Percentiles rank a stretch among this genome's conserved stretches.
phyloP scores from a whole-genome alignment of 2,797 vertebrate species.

The Oreonectes daqikongensis region DNA sequence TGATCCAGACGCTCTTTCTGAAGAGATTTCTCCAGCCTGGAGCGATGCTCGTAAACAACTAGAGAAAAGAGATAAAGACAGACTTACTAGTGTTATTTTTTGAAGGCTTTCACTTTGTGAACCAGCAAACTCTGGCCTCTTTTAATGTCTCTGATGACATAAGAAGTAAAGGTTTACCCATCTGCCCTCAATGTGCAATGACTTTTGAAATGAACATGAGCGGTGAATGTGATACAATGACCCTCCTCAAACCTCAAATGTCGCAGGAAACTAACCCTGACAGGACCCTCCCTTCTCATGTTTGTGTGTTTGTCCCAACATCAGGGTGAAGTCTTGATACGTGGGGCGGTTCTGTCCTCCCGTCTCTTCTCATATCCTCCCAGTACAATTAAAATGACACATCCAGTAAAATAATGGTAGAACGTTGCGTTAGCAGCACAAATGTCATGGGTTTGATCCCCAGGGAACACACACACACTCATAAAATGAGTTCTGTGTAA shows the following conservation, averaged over 20 bases:
- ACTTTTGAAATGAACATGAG: conserved; percentile 38
- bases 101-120: neutral
- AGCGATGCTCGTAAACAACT: conserved; percentile 99
- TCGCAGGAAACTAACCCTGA: conserved; percentile 7
- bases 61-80: conserved; percentile 50
- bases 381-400: conserved; percentile 12
- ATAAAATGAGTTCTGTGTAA: no score
- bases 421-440: no score
- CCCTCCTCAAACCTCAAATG: neutral
- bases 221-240: conserved; percentile 1
- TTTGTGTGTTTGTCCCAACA: conserved; percentile 4
- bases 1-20: conserved; percentile 97
- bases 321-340: neutral
- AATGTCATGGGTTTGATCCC: no score
- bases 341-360: neutral
- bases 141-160: conserved; percentile 22
- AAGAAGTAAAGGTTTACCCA: neutral
- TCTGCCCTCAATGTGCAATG: conserved; percentile 16
- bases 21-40: conserved; percentile 95
- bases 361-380: conserved; percentile 10
- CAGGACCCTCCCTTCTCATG: conserved; percentile 16
- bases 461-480: neutral
- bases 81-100: neutral
- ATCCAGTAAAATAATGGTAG: neutral
- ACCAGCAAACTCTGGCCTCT: neutral